These are phyloP conservation scores for Molorchus minor DNA, from an alignment of 2,888 invertebrate genomes.

Conservation along the genomic window DNA sequence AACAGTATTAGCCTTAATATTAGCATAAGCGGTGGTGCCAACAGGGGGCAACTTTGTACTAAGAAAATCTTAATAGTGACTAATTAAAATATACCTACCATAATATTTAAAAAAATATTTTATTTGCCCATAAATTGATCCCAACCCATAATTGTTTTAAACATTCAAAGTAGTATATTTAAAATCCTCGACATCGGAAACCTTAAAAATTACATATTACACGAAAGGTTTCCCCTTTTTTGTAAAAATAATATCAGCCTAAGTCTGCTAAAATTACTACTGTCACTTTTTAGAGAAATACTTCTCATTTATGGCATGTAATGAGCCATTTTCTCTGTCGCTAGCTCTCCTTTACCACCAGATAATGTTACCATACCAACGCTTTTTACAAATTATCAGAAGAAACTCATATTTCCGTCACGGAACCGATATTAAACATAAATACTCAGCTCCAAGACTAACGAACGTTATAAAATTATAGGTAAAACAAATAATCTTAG, in stretches of 20 bases:
- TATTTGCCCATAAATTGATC: too few relatives aligned
- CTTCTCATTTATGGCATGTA: conserved; percentile 21
- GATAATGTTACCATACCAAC: conserved; percentile 16
- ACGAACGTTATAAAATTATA: neutral
- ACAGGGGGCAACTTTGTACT: too few relatives aligned
- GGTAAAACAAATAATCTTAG: neutral
- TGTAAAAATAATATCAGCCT: conserved; percentile 24
- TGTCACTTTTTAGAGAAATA: conserved; percentile 19
- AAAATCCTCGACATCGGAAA: too few relatives aligned
- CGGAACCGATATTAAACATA: conserved; percentile 9
- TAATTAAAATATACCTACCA: too few relatives aligned
- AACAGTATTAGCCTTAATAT: too few relatives aligned
- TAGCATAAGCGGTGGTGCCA: too few relatives aligned
- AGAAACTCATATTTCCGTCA: conserved; percentile 17
- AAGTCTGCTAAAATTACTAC: conserved; percentile 18
- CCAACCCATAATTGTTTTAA: too few relatives aligned
- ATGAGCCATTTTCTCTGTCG: conserved; percentile 27
- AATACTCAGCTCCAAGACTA: neutral
- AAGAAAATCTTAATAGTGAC: too few relatives aligned
- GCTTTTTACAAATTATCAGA: conserved; percentile 7
- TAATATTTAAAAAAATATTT: too few relatives aligned
- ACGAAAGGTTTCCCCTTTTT: too few relatives aligned
- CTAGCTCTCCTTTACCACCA: conserved; percentile 17
- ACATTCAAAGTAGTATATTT: too few relatives aligned
- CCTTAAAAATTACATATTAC: too few relatives aligned